Evolutionary conservation across 2,888 invertebrate species (phyloP).

Genomic region (Colletes collaris): DNA sequence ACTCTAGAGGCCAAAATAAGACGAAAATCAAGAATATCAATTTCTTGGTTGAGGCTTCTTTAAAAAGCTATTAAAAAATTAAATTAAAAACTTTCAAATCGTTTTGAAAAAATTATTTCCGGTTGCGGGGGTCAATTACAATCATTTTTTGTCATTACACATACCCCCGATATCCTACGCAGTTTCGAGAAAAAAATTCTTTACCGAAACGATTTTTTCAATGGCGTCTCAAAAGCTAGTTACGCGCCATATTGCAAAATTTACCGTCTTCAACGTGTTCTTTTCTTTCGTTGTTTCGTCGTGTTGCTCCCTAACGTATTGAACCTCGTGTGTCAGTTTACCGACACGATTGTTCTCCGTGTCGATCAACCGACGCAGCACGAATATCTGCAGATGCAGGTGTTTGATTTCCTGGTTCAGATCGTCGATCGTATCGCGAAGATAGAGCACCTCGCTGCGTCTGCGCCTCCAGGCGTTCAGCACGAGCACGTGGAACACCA

Average conservation of each 20-base stretch:
- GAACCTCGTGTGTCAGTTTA: slow-evolving; percentile 83
- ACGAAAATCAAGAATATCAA: no score
- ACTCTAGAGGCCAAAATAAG: no score
- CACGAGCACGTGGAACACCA: slow-evolving; percentile 84
- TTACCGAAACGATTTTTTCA: no score
- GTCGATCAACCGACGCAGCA: slow-evolving; percentile 85
- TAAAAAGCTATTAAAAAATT: no score
- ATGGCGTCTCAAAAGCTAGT: no score
- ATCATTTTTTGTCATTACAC: no score
- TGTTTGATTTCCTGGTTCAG: slow-evolving; percentile 84
- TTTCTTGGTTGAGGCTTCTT: no score
- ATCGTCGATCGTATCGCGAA: slow-evolving; percentile 83
- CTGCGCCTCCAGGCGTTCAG: slow-evolving; percentile 85
- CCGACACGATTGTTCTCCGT: slow-evolving; percentile 85
- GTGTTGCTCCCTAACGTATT: slow-evolving; percentile 83
- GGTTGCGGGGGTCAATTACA: no score
- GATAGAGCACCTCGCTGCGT: slow-evolving; percentile 83
- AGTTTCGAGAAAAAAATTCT: no score
- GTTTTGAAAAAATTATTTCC: no score
- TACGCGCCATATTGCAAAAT: neutral
- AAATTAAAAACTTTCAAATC: no score
- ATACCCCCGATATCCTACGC: no score
- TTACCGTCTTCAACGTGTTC: slow-evolving; percentile 80
- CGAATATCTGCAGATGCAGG: slow-evolving; percentile 85
- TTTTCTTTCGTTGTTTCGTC: slow-evolving; percentile 84